Base-by-base conservation (phyloP, 2,888 invertebrate species). In the Bellardia bayeri region DNA sequence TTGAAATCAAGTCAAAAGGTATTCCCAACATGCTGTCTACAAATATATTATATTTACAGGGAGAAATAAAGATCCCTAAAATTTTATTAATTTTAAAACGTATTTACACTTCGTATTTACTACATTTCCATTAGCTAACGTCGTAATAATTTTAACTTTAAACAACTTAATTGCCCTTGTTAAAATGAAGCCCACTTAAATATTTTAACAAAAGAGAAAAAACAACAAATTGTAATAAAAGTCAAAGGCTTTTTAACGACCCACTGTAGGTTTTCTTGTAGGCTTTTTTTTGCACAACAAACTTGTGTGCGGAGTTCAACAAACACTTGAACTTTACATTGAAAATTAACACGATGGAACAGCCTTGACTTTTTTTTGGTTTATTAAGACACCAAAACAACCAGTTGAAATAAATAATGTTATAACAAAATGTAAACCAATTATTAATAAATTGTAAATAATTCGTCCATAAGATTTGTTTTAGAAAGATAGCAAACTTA, bases 301-400 rank as follows among this genome's bases (percentile, higher is more conserved):
- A 56, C 5, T 37, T 79, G 49, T 79, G 14, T 54, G 42, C 56
- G 3, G 56, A 14, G 72, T 64, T 72, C 81, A 74, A 74, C 37
- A 81, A 64, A 72, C 64, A 81, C 64, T 84, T 84, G 78, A 84
- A 84, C 83, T 78, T 58, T 66, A 49, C 76, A 83, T 83, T 83
- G 76, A 71, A 69, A 63, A 42, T 63, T 14, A 61, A 78, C 51
- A 63, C 40, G 14, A 45, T 64, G 64, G n/a, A 72, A 64, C 30
- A 66, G 78, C 78, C 71, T 84, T 78, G 71, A 69, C 30, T 83
- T 78, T 64, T 30, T 16, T 13, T 69, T 23, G 40, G 9, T 54
- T 16, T 37, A 30, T 16, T 37, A 30, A 45, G 3, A 42, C 13
- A n/a, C 16, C 16, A 14, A 63, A 54, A 13, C 7, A 45, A 75